Evolutionary conservation across 2,888 invertebrate genomes (phyloP), one percentile per base, ranked within the genome.

Genomic region (Isoperla grammatica): DNA sequence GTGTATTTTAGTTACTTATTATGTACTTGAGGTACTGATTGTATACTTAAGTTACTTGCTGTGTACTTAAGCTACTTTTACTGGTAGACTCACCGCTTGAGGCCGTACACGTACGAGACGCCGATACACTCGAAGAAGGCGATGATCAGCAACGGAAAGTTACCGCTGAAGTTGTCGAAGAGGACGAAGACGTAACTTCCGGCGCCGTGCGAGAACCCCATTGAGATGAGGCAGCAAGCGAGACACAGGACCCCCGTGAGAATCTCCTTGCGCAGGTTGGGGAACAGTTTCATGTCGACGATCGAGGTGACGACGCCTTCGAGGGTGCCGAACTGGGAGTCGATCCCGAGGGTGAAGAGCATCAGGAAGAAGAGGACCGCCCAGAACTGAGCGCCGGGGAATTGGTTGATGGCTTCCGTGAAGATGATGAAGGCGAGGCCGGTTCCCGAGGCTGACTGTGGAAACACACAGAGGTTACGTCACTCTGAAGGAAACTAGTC

Each of bases 401-500:
- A 96, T 77, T 96, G 95, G 77, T 95, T 94, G 71, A 97, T 96
- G 6, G 97, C 97, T 75, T 97, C 95, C 0, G 97, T 96, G 79
- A 96, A 97, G 67, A 96, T 95, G 64, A 96, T 95, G 74, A 97
- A 97, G 0, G 96, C 97, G 60, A 97, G 76, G 1, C 97, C 97
- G 0, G 96, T 95, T 20, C 97, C 97, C 2, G 95, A 91, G 1
- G 95, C 96, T 5, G 95, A 93, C 96, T 96, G 77, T 13, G 80
- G 29, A 42, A 8, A 23, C 6, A 23, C 19, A 50, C 13, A 23
- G 12, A 11, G 4, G n/a, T n/a, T n/a, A n/a, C n/a, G n/a, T n/a
- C n/a, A n/a, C n/a, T n/a, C n/a, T n/a, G n/a, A n/a, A n/a, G n/a
- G n/a, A n/a, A n/a, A n/a, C n/a, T n/a, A n/a, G n/a, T n/a, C n/a